A percentile compares a stretch with the other conserved stretches of the same genome.
Conservation (phyloP, 2,113 vertebrate genomes). For the Empidonax alnorum region DNA sequence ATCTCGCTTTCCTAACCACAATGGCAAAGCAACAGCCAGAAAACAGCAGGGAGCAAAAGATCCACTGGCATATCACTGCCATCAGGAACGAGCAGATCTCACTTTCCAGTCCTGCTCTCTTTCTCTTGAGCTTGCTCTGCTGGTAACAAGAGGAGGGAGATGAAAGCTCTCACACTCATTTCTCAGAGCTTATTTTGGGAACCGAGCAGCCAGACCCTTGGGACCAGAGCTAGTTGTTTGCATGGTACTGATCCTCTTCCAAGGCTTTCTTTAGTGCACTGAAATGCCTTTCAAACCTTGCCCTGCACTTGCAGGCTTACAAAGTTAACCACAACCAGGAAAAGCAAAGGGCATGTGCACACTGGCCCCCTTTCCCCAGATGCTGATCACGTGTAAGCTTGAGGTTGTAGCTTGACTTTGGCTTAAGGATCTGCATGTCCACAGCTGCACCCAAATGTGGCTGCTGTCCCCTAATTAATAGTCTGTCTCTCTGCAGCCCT, state of each 20-base stretch:
- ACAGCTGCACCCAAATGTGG: not conserved
- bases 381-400: not conserved
- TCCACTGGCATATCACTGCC: not conserved
- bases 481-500: not conserved
- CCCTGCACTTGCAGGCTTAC: not conserved
- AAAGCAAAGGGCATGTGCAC: not conserved
- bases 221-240: not conserved
- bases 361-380: not conserved
- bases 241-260: not conserved
- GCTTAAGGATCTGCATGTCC: not conserved
- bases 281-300: not conserved
- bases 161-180: not conserved
- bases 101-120: not conserved
- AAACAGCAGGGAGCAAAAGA: not conserved
- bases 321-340: not conserved
- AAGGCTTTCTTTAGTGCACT: not conserved
- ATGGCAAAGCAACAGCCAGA: not conserved
- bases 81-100: not conserved
- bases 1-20: not conserved
- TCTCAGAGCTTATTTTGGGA: slow-evolving; percentile 37
- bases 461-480: not conserved
- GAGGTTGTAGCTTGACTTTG: not conserved
- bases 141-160: not conserved
- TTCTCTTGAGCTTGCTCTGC: not conserved
- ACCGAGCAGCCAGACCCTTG: not conserved